Evolutionary conservation across 2,113 vertebrate genomes (phyloP), one percentile per base, ranked within the genome.

Genomic region (Ailurus styani): DNA sequence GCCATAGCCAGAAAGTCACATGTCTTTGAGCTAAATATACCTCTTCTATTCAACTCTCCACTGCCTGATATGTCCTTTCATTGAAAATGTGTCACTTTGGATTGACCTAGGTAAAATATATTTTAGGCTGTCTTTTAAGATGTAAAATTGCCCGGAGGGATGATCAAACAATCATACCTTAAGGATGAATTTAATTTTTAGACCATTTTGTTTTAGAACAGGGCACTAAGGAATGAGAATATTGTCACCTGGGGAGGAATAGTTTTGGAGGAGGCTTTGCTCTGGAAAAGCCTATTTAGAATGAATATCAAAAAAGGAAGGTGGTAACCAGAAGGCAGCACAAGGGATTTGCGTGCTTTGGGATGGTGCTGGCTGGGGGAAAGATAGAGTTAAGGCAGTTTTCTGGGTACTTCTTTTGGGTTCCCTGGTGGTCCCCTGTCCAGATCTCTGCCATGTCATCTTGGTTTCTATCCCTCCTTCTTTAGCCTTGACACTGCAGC

Each of bases 51-150:
- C 72, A 96, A 27, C 34, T 77, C 21, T 25, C 17, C 17, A 9
- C 14, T 23, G 23, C n/a, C 14, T 68, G 25, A 88, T 37, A 73
- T 54, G 68, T 45, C 60, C 73, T 60, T 93, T 25, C 14, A 60
- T 0, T 82, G 64, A 91, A 86, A 52, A 7, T 75, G 86, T 95
- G 87, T 84, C 64, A 70, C 45, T 94, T 90, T 70, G 66, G 45
- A 31, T 70, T 62, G 62, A 84, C 84, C 27, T 54, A 91, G 47
- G 42, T 29, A 42, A 72, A 73, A 83, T 75, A 62, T 52, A 86
- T 57, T 81, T 87, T 45, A 88, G 83, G 10, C 55, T 75, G 94
- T 93, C 60, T 95, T 94, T 91, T 78, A 90, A 87, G 70, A 87
- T 68, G 57, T 11, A 42, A 23, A 57, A 77, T 90, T 94, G 37